phyloP scores from a whole-genome alignment of 2,797 vertebrate genomes.

The Apogon hyalosoma region DNA sequence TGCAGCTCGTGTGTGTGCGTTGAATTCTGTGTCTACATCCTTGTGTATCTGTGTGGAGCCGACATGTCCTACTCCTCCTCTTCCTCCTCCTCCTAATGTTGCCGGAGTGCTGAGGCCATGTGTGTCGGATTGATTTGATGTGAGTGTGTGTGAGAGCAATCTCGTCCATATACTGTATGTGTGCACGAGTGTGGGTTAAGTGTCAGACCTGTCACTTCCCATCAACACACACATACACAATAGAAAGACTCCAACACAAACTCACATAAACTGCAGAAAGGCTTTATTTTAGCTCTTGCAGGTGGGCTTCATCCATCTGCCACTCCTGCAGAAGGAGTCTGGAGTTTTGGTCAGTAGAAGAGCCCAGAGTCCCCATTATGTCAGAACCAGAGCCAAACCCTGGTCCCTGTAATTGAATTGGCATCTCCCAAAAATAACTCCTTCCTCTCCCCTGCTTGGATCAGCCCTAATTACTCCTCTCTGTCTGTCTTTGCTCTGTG shows the following conservation, averaged over 20 bases:
- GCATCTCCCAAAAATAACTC: conserved; percentile 65
- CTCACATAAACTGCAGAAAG: conserved; percentile 10
- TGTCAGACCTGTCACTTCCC: conserved; percentile 52
- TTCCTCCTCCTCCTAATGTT: conserved; percentile 13
- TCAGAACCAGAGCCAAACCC: conserved; percentile 45
- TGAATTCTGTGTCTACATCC: conserved; percentile 13
- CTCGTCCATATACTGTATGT: background rate
- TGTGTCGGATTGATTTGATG: conserved; percentile 47
- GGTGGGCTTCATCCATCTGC: conserved; percentile 32
- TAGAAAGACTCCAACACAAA: background rate
- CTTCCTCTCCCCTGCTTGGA: conserved; percentile 40
- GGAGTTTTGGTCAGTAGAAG: conserved; percentile 29
- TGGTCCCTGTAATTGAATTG: conserved; percentile 60
- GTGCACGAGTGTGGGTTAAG: conserved; percentile 33
- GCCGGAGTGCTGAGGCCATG: conserved; percentile 30
- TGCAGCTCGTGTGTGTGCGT: conserved; percentile 19
- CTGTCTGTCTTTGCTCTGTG: conserved; percentile 39
- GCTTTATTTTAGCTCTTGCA: conserved; percentile 16
- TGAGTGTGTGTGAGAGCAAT: conserved; percentile 6
- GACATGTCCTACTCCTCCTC: conserved; percentile 4
- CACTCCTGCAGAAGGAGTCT: conserved; percentile 41
- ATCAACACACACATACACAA: conserved; percentile 9
- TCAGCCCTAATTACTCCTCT: conserved; percentile 63
- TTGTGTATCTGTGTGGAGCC: conserved; percentile 24
- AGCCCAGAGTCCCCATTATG: conserved; percentile 50